Evolutionary conservation across 1,140 invertebrate species (phyloP).

Genomic region (Harpegnathos saltator): DNA sequence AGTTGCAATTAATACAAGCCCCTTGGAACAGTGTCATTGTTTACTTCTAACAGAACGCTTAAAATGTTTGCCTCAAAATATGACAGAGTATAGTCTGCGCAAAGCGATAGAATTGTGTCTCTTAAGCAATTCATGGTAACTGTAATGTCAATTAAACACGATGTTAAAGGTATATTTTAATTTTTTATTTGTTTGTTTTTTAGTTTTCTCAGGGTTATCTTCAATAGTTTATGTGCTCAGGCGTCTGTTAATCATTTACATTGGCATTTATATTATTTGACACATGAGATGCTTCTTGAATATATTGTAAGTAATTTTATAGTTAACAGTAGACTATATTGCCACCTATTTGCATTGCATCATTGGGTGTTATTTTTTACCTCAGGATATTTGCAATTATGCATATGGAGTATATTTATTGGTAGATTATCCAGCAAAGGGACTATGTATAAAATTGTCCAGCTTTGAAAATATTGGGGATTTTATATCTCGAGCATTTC

Average conservation of each 20-base stretch:
- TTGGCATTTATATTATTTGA: constrained; percentile 91
- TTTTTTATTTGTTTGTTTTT: constrained; percentile 10
- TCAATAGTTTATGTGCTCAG: constrained; percentile 92
- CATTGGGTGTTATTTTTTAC: constrained; percentile 64
- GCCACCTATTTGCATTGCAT: constrained; percentile 36
- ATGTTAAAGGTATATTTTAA: not conserved
- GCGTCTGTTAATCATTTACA: constrained; percentile 94
- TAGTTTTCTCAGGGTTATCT: constrained; percentile 88
- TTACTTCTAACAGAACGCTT: constrained; percentile 88
- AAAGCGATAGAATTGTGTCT: constrained; percentile 85
- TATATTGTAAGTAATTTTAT: constrained; percentile 86
- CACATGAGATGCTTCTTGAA: constrained; percentile 88
- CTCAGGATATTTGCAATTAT: constrained; percentile 86
- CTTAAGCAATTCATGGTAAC: constrained; percentile 86
- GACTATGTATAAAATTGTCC: constrained; percentile 88
- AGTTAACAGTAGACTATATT: not conserved
- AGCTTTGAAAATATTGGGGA: constrained; percentile 78
- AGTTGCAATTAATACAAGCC: constrained; percentile 90
- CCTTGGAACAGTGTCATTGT: constrained; percentile 89
- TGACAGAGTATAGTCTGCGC: constrained; percentile 84
- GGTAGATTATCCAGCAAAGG: constrained; percentile 87
- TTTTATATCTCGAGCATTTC: constrained; percentile 82
- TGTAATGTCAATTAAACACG: constrained; percentile 39
- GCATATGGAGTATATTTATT: constrained; percentile 85
- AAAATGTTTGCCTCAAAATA: constrained; percentile 87